Evolutionary conservation across 2,113 vertebrate species (phyloP).

Genomic region (Trochalopteron elliotii): DNA sequence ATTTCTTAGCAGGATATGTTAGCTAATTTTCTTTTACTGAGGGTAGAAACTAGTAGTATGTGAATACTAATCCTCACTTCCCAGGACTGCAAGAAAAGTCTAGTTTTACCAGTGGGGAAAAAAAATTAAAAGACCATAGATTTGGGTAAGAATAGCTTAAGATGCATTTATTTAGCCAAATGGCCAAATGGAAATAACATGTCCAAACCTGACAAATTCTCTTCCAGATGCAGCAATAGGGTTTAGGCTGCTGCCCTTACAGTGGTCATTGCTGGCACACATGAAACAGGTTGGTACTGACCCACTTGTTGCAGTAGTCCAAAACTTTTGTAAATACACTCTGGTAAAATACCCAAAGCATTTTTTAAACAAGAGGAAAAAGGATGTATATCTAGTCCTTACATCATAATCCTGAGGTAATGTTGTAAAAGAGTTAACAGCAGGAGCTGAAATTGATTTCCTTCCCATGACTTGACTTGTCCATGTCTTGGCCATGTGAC

Average conservation of each 20-base stretch:
- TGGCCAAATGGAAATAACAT: not conserved
- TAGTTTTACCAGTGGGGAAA: not conserved
- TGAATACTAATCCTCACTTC: not conserved
- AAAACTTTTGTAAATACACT: not conserved
- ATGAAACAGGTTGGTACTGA: not conserved
- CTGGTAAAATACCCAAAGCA: not conserved
- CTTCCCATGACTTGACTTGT: not conserved
- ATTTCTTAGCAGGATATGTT: not conserved
- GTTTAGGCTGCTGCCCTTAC: not conserved
- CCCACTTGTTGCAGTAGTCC: not conserved
- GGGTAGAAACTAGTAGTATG: not conserved
- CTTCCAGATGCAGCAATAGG: not conserved
- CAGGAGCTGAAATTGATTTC: not conserved
- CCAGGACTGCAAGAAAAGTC: not conserved
- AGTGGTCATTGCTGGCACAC: not conserved
- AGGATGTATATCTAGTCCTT: not conserved
- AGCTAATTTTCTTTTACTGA: not conserved
- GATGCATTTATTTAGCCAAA: not conserved
- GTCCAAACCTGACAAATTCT: not conserved
- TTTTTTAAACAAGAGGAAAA: not conserved
- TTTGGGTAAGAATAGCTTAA: not conserved
- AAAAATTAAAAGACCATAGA: not conserved
- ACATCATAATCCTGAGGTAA: not conserved
- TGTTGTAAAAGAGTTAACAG: not conserved
- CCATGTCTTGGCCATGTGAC: not conserved